Conservation (phyloP, 2,113 vertebrate genomes). For the cat (Felis catus) region DNA sequence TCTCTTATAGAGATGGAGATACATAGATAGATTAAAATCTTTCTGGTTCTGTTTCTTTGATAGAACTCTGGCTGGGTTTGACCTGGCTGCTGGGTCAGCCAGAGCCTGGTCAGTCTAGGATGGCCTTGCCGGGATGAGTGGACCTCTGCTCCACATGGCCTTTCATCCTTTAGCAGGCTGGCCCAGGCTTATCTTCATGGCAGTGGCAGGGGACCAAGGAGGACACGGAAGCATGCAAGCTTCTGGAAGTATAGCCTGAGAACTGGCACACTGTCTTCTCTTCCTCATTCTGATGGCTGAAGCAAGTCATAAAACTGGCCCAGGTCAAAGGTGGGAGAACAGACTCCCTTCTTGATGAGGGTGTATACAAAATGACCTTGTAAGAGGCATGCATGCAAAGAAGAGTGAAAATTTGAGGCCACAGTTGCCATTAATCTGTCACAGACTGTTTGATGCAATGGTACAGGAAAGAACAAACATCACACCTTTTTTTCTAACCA, state of each 20-base stretch:
- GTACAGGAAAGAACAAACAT: neutral
- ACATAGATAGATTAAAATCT: no score
- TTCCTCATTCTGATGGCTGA: neutral
- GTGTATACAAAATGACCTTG: neutral
- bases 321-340: no score
- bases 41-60: neutral
- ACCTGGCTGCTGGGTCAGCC: neutral
- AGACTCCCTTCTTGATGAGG: neutral
- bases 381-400: neutral
- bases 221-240: neutral
- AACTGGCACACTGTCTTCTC: neutral
- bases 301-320: neutral
- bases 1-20: neutral
- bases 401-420: neutral
- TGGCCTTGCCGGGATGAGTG: neutral
- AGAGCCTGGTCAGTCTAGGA: neutral
- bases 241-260: neutral
- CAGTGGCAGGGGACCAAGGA: neutral
- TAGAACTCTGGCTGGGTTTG: neutral
- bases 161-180: neutral
- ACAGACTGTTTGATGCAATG: neutral
- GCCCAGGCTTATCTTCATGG: neutral
- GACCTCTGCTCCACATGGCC: neutral
- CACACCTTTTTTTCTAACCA: neutral
- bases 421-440: neutral